phyloP scores from a whole-genome alignment of 2,113 vertebrate species.

The Pelmatolapia mariae region DNA sequence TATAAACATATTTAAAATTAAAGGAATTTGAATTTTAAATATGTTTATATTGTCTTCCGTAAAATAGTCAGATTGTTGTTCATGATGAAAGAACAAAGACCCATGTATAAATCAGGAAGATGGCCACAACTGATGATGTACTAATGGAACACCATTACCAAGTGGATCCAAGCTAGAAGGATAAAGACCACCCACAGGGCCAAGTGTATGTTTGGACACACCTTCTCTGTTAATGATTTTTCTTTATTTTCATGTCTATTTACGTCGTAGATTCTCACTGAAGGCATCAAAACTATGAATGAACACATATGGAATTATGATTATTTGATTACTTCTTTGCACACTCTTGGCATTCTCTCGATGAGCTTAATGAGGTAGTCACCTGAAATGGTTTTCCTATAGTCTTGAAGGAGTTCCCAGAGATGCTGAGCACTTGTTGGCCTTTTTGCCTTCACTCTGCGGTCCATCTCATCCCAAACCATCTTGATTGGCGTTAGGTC shows the following conservation, averaged over 20 bases:
- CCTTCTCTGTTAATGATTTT: neutral
- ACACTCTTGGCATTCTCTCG: neutral
- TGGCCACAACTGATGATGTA: neutral
- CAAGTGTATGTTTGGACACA: neutral
- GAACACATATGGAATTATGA: neutral
- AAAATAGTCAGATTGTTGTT: too few relatives aligned
- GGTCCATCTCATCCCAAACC: neutral
- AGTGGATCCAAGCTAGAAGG: neutral
- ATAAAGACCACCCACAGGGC: neutral
- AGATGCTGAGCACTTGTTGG: neutral
- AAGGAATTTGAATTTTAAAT: too few relatives aligned
- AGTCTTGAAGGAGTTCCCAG: neutral
- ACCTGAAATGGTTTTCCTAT: neutral
- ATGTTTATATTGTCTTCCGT: too few relatives aligned
- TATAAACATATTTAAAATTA: too few relatives aligned
- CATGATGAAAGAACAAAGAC: neutral
- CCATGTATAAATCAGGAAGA: neutral
- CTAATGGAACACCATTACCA: neutral
- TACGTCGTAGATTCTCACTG: neutral
- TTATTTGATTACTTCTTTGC: neutral
- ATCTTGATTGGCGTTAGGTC: neutral
- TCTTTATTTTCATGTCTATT: neutral
- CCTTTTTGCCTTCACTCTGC: neutral
- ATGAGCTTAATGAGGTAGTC: neutral
- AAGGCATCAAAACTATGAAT: neutral